A percentile compares a stretch with the other conserved stretches of the same genome.
phyloP scores from a whole-genome alignment of 2,797 vertebrate species.

The Cephalopachus bancanus region DNA sequence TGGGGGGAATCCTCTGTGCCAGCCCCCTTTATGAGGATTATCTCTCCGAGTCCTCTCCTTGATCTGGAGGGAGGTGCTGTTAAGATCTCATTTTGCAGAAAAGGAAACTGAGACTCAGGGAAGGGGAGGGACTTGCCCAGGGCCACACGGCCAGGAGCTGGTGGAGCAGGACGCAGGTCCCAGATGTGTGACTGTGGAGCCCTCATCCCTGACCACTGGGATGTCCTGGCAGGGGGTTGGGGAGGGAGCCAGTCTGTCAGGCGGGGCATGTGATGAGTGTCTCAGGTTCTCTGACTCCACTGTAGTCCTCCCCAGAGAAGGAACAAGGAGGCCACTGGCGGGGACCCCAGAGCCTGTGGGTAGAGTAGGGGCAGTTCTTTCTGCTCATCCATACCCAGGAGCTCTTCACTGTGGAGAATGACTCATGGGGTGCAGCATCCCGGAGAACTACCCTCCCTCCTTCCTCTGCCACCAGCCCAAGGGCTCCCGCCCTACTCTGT shows the following conservation, averaged over 20 bases:
- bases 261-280: accelerated
- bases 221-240: neutral
- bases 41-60: neutral
- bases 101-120: neutral
- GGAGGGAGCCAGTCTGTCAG: neutral
- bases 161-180: neutral
- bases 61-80: neutral
- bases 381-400: too few relatives aligned
- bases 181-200: neutral
- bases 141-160: neutral
- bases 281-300: too few relatives aligned
- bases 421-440: neutral
- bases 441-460: neutral
- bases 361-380: neutral
- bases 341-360: neutral
- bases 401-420: neutral
- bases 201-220: too few relatives aligned
- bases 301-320: too few relatives aligned
- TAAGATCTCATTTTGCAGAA: neutral
- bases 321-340: neutral
- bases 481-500: neutral
- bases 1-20: neutral
- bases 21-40: neutral
- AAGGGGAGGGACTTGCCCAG: neutral
- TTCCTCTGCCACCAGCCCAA: too few relatives aligned